A percentile compares a stretch with the other conserved stretches of the same genome.
These are phyloP conservation scores for Eupeodes corollae DNA, from an alignment of 1,140 invertebrate genomes.

Conservation along the genomic window DNA sequence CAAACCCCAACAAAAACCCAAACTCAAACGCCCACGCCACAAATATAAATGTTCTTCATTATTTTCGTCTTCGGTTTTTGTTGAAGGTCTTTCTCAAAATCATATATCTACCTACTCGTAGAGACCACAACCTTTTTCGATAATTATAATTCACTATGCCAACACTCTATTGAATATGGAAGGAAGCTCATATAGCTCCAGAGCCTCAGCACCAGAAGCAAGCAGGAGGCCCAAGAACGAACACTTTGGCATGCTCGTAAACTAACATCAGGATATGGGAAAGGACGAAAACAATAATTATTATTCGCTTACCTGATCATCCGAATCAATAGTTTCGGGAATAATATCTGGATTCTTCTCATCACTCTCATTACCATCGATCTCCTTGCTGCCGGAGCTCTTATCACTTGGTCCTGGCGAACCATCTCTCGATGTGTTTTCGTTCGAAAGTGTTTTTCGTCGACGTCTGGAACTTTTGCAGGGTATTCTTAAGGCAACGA, in stretches of 20 bases:
- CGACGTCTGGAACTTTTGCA: conserved; percentile 21
- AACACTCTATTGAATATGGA: too few relatives aligned
- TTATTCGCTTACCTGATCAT: conserved; percentile 36
- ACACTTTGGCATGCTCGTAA: too few relatives aligned
- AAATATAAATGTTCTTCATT: too few relatives aligned
- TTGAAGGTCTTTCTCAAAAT: background rate
- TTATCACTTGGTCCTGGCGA: conserved; percentile 33
- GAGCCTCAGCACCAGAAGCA: too few relatives aligned
- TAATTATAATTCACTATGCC: background rate
- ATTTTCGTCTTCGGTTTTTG: conserved; percentile 11
- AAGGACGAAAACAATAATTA: background rate
- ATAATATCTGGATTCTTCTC: conserved; percentile 81
- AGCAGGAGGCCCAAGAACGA: too few relatives aligned
- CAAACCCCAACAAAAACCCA: too few relatives aligned
- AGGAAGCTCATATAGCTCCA: background rate
- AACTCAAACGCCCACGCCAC: too few relatives aligned
- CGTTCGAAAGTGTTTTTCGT: conserved; percentile 25
- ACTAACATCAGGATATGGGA: background rate
- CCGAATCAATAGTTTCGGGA: conserved; percentile 52
- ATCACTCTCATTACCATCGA: conserved; percentile 59
- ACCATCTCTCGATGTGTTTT: conserved; percentile 25
- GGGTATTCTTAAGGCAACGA: conserved; percentile 26
- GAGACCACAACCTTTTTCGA: background rate
- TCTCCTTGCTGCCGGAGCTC: conserved; percentile 27
- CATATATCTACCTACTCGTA: too few relatives aligned